Base-by-base conservation (phyloP, 2,888 invertebrate genomes). In the Drosophila heteroneura region DNA sequence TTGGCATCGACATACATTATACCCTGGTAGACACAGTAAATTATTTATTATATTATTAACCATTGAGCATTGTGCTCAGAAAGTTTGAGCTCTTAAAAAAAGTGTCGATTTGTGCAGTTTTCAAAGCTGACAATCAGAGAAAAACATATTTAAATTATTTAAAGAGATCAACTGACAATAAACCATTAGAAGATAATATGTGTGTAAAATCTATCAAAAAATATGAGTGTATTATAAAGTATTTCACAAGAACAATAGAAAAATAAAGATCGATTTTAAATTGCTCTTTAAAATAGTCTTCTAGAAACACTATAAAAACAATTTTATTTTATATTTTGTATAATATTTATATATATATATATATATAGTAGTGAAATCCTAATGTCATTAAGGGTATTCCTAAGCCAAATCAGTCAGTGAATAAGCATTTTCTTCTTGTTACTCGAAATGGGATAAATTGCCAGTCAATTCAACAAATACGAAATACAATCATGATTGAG, bases 21-120 rank as follows among this genome's bases (percentile, higher is more conserved):
- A 59, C 71, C 62, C 64, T 72, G 64, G 35, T 6, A 12, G 56
- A 16, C 9, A 51, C 5, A 41, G 10, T 0, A 3, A 22, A 1
- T 14, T 3, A 22, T 44, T 22, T 14, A 22, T 12, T 41, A 1
- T n/a, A 19, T 30, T 6, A 30, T 30, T 30, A 3, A 30, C 30
- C 0, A 30, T 30, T 30, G 30, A 30, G 30, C 16, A 37, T 0
- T 37, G 10, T 33, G 2, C 19, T 39, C 41, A 4, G 10, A n/a
- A 41, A 41, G 10, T n/a, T 41, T n/a, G 10, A 35, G 5, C 35
- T 35, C 35, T 2, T 14, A 0, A 14, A 35, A 16, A 12, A 16
- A 14, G 5, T 5, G 14, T 35, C 2, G 0, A 14, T 35, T 16
- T 35, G 12, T 16, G 5, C 35, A 16, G 5, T 5, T 14, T 16